These are phyloP conservation scores for Macrostomum lignano DNA, from an alignment of 1,140 invertebrate species.

Conservation along the genomic window DNA sequence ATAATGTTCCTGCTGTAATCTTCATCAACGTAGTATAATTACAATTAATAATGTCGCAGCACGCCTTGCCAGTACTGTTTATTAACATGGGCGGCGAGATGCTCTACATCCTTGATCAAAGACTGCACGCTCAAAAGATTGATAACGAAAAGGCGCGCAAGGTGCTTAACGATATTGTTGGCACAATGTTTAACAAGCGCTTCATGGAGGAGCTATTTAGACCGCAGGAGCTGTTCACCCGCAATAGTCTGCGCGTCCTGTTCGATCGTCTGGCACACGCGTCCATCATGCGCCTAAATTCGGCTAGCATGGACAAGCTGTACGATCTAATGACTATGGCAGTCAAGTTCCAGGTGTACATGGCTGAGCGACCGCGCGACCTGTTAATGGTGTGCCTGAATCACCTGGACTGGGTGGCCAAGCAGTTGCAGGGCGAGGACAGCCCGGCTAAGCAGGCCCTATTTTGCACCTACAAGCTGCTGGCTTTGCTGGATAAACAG, in stretches of 20 bases:
- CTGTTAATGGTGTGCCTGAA: conserved; percentile 52
- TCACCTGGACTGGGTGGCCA: conserved; percentile 57
- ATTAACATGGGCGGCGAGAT: conserved; percentile 76
- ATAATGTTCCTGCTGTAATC: too few species aligned
- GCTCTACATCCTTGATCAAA: conserved; percentile 67
- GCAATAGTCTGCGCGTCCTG: conserved; percentile 36
- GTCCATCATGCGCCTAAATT: conserved; percentile 67
- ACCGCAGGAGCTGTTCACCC: conserved; percentile 39
- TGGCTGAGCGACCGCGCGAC: conserved; percentile 39
- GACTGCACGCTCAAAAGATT: conserved; percentile 54
- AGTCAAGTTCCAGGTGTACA: conserved; percentile 55
- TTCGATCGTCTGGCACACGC: conserved; percentile 57
- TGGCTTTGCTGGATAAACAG: conserved; percentile 2
- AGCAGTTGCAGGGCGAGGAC: too few species aligned
- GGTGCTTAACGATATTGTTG: conserved; percentile 58
- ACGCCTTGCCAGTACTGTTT: too few species aligned
- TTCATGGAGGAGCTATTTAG: conserved; percentile 51
- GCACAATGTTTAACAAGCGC: conserved; percentile 48
- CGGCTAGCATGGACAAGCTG: conserved; percentile 57
- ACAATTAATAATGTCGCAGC: too few species aligned
- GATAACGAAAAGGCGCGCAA: conserved; percentile 43
- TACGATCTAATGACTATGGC: conserved; percentile 83
- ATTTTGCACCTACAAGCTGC: too few species aligned
- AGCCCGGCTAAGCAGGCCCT: too few species aligned
- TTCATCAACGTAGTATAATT: too few species aligned